Percentiles rank a stretch among this genome's conserved stretches.
phyloP scores from a whole-genome alignment of 1,140 invertebrate genomes.

The Araneus ventricosus region DNA sequence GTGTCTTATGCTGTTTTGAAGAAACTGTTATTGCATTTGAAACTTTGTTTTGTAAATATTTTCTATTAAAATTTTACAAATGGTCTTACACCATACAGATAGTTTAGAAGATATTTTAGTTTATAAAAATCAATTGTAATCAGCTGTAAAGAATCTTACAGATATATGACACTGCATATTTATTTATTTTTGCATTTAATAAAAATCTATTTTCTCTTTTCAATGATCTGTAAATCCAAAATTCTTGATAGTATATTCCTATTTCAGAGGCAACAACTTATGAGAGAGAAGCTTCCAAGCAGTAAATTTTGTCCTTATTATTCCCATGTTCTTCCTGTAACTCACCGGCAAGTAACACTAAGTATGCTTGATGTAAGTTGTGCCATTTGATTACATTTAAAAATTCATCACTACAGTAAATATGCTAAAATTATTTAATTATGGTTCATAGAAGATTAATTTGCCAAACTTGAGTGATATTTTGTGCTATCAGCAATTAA shows the following conservation, averaged over 20 bases:
- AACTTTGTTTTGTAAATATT: too few relatives aligned
- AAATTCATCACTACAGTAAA: not conserved
- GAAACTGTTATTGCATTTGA: too few relatives aligned
- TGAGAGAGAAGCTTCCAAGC: slow-evolving; percentile 6
- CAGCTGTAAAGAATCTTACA: too few relatives aligned
- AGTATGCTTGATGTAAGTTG: slow-evolving; percentile 64
- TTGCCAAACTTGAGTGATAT: not conserved
- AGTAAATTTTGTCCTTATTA: slow-evolving; percentile 42
- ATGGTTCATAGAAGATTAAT: not conserved
- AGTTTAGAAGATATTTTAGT: too few relatives aligned
- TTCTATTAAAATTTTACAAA: too few relatives aligned
- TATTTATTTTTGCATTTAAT: too few relatives aligned
- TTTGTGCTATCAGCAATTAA: not conserved
- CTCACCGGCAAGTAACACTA: slow-evolving; percentile 46
- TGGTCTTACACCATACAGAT: too few relatives aligned
- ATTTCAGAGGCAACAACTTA: slow-evolving; percentile 23
- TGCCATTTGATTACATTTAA: not conserved
- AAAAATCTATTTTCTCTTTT: too few relatives aligned
- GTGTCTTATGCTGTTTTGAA: too few relatives aligned
- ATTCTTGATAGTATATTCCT: not conserved
- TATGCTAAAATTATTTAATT: not conserved
- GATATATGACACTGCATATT: too few relatives aligned
- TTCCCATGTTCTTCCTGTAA: slow-evolving; percentile 45
- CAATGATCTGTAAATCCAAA: too few relatives aligned
- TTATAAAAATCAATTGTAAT: too few relatives aligned